Percentiles rank a stretch among this genome's conserved stretches.
Evolutionary conservation across 2,113 vertebrate genomes (phyloP).

Genomic region (Synodontis membranacea): DNA sequence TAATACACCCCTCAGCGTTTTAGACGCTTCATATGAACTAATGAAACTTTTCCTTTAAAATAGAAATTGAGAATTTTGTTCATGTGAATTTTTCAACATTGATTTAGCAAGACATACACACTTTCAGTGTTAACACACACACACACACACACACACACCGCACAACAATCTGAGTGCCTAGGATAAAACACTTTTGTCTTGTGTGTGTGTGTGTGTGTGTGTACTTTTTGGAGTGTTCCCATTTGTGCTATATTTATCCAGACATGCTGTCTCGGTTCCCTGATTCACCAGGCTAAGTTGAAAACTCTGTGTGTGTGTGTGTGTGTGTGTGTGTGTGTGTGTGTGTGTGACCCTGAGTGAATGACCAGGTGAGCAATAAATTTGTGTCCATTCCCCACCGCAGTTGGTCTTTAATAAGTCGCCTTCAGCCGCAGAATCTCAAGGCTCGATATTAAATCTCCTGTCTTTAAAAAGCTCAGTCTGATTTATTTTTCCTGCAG

Average conservation of each 20-base stretch:
- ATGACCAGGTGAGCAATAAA: constrained; percentile 53
- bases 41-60: neutral
- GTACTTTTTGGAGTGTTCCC: neutral
- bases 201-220: constrained; percentile 18
- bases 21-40: neutral
- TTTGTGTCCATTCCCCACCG: constrained; percentile 58
- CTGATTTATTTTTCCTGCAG: neutral
- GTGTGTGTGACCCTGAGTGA: neutral
- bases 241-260: constrained; percentile 37
- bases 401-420: constrained; percentile 35
- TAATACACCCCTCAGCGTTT: neutral
- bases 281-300: constrained; percentile 46
- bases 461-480: neutral
- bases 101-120: neutral
- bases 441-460: neutral
- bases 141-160: neutral
- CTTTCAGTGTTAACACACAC: neutral
- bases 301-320: constrained; percentile 23
- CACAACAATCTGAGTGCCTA: neutral
- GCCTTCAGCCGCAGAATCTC: neutral
- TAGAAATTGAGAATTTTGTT: neutral
- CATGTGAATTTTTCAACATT: neutral
- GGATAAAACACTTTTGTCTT: neutral
- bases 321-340: constrained; percentile 1
- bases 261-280: constrained; percentile 2